Evolutionary conservation across 2,888 invertebrate species (phyloP), one percentile per base, ranked within the genome.

Genomic region (Scaptomyza caliginosa): DNA sequence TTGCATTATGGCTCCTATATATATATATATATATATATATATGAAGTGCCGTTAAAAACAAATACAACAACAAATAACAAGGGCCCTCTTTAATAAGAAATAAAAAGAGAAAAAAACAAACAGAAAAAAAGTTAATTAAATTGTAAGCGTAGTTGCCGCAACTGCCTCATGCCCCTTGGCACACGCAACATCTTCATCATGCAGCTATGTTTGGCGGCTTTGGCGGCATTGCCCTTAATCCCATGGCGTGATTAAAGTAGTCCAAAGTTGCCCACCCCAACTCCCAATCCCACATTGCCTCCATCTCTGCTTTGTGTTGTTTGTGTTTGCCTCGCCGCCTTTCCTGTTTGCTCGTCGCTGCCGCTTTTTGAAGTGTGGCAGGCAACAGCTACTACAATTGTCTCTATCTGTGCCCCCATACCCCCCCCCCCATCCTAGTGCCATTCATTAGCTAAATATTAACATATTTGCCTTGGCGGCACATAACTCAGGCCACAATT

Each of bases 171-270:
- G 1, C 10, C 0, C 16, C 19, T 54, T 45, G 40, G 65, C 59
- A 69, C 87, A 85, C 82, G 81, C 88, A 85, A 82, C 88, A 78
- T 87, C 87, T 85, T 85, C 86, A 87, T 85, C 87, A 87, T 81
- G 34, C 79, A 60, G 66, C 79, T 30, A 48, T 54, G 17, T 11
- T 36, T 34, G 13, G n/a, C n/a, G n/a, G 34, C 30, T 30, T 17
- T 19, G 45, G 45, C 81, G 48, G 56, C 60, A 32, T 57, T 63
- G 74, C 73, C 86, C 76, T 78, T 85, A 85, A 87, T 86, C 83
- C 86, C 74, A 83, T 86, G 83, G 80, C 86, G 80, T 88, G 88
- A 86, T 83, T 86, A 87, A 83, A 87, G 86, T 72, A 85, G 83
- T 75, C 88, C 79, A 83, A 68, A 68, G 57, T 65, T 74, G 36